Base-by-base conservation (phyloP, 2,113 vertebrate genomes). In the Physeter macrocephalus region DNA sequence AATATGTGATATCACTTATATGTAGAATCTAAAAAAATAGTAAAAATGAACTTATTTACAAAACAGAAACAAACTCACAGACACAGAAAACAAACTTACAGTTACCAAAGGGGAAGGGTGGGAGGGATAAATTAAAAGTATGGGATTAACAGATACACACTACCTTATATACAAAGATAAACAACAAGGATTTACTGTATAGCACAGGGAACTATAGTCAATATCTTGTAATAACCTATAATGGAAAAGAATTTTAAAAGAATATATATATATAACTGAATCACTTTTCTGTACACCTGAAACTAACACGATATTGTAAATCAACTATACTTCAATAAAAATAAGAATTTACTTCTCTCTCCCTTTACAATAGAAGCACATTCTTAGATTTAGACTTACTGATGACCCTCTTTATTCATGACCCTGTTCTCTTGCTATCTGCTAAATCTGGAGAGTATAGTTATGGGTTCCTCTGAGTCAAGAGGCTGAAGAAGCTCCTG, bases 331-430 rank as follows among this genome's bases (percentile, higher is more conserved):
- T 27, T 57, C 52, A 80, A 80, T 39, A 54, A n/a, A 52, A 52
- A 52, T 46, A 71, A 94, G 18, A 96, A 39, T 87, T 72, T 52
- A 41, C 67, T 62, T 89, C 5, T 13, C 59, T 77, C 1, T 75
- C 20, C 36, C 31, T 93, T 78, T 87, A n/a, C 36, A 83, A 29
- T 90, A 66, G 59, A 93, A 93, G 59, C 39, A 72, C 43, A 43
- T 72, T 72, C 64, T 96, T 88, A 81, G 64, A 91, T 71, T 96
- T 93, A 93, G 78, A 89, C 57, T 89, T 81, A 64, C 67, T 80
- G 72, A 94, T 20, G 12, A 41, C 12, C 52, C 12, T 89, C 43
- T 94, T 93, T 81, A 72, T 87, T 80, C 62, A 88, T 59, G 39
- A 69, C 21, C 31, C 57, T 74, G 10, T 91, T 87, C 62, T 92